A percentile compares a stretch with the other conserved stretches of the same genome.
These are phyloP conservation scores for Aspidiotus destructor DNA, from an alignment of 2,888 invertebrate species.

Conservation along the genomic window DNA sequence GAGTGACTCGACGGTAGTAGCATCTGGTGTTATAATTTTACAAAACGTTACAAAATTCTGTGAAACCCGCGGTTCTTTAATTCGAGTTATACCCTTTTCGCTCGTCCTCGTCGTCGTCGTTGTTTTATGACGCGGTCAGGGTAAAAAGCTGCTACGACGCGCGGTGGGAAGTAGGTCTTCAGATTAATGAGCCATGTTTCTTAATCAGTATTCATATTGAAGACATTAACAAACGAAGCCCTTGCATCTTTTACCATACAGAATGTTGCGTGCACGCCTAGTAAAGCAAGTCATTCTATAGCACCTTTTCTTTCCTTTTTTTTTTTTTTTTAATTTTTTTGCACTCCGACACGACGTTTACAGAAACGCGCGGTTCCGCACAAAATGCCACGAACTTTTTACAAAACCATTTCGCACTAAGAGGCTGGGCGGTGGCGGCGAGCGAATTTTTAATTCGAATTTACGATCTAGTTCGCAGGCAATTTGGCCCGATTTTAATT, in stretches of 20 bases:
- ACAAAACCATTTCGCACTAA: neutral
- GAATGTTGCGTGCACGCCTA: neutral
- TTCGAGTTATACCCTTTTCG: slow-evolving; percentile 1
- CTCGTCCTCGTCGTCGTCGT: neutral
- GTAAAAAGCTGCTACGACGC: neutral
- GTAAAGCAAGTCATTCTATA: too few relatives aligned
- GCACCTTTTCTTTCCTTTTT: too few relatives aligned
- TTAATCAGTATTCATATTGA: slow-evolving; percentile 15
- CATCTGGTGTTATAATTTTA: slow-evolving; percentile 12
- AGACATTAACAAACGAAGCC: slow-evolving; percentile 10
- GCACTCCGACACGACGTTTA: too few relatives aligned
- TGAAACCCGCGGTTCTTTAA: neutral
- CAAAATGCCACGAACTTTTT: neutral
- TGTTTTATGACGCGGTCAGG: too few relatives aligned
- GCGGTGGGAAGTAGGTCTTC: neutral
- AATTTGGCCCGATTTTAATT: slow-evolving; percentile 1
- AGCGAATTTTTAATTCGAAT: slow-evolving; percentile 2
- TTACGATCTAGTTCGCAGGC: slow-evolving; percentile 2
- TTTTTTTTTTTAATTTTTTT: too few relatives aligned
- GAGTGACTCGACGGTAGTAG: neutral
- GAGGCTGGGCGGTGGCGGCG: neutral
- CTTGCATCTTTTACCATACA: neutral
- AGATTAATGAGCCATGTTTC: slow-evolving; percentile 16
- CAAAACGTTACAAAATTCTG: slow-evolving; percentile 1
- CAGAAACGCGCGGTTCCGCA: neutral